Conservation (phyloP, 2,113 vertebrate species). For the Elephas maximus region DNA sequence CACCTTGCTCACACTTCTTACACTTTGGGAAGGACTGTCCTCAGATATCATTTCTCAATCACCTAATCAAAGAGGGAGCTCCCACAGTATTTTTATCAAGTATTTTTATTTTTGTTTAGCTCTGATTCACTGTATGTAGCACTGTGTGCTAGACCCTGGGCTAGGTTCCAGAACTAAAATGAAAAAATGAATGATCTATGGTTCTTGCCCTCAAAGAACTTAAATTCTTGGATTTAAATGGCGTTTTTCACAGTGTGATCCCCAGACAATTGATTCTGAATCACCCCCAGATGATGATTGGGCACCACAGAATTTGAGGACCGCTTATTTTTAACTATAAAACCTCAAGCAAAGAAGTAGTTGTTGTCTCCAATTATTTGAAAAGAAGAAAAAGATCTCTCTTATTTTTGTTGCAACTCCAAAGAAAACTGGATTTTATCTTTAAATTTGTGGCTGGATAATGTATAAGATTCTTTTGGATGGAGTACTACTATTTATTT, state of each 20-base stretch:
- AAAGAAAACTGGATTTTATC: neutral
- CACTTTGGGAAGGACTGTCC: neutral
- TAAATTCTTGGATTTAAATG: constrained; percentile 18
- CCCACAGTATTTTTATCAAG: neutral
- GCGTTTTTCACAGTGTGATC: neutral
- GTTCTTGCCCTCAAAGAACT: neutral
- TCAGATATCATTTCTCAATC: neutral
- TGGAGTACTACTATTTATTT: neutral
- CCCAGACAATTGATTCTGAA: neutral
- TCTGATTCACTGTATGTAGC: neutral
- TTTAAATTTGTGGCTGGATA: neutral
- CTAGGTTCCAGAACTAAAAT: constrained; percentile 8
- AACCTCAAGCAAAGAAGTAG: constrained; percentile 3
- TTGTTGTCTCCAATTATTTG: neutral
- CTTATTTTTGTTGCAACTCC: neutral
- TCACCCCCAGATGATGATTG: neutral
- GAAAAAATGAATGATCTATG: neutral
- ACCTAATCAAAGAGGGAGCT: neutral
- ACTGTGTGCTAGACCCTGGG: neutral
- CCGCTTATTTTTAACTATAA: constrained; percentile 10
- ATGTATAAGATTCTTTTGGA: neutral
- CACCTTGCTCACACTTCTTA: neutral
- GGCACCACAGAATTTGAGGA: neutral
- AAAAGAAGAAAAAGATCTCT: neutral
- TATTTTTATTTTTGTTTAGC: neutral